Conservation (phyloP, 2,113 vertebrate genomes). For the Pardalotus punctatus region DNA sequence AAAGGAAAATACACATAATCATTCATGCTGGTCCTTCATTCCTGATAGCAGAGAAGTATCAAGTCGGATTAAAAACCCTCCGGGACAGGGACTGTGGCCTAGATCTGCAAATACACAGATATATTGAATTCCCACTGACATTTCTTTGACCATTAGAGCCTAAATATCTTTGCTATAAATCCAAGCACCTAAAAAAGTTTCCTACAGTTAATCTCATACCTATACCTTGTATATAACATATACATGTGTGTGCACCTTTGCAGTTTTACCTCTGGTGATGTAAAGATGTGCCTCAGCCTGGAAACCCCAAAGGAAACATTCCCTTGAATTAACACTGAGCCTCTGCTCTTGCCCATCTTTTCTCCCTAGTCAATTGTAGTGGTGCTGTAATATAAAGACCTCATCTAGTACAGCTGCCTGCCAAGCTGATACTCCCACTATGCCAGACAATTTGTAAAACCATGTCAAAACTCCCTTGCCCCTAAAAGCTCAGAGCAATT, state of each 20-base stretch:
- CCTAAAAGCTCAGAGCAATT: background rate
- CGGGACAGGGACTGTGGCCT: background rate
- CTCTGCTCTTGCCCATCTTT: background rate
- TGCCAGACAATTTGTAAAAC: background rate
- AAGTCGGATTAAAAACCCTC: background rate
- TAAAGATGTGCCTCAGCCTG: background rate
- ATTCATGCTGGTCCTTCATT: background rate
- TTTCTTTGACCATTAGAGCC: background rate
- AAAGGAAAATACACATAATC: background rate
- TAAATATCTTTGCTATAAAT: background rate
- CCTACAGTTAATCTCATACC: background rate
- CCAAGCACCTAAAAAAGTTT: background rate
- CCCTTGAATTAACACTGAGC: background rate
- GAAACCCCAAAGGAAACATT: background rate
- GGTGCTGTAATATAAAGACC: background rate
- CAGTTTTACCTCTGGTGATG: background rate
- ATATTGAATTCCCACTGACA: background rate
- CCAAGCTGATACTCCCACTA: background rate
- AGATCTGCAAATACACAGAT: background rate
- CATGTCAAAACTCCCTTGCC: background rate
- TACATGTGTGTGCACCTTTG: background rate
- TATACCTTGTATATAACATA: background rate
- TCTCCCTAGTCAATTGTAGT: background rate
- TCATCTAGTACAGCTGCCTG: background rate
- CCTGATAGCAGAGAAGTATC: background rate